These are phyloP conservation scores for Dryadula phaetusa DNA, from an alignment of 2,888 invertebrate genomes.

Conservation along the genomic window DNA sequence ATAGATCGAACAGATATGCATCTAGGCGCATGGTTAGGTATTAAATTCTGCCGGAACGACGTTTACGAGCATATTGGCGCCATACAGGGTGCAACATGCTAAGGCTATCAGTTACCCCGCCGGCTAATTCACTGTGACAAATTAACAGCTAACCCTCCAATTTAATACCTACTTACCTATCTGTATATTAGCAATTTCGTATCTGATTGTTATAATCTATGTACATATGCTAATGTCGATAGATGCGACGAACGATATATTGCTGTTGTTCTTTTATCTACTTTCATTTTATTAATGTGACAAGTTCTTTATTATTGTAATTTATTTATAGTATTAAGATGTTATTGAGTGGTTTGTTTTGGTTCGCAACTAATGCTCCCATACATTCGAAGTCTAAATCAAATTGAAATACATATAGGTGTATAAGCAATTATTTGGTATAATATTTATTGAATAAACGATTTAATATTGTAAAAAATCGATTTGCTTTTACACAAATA, in stretches of 20 bases:
- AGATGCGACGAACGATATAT: conserved; percentile 23
- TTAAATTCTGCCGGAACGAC: conserved; percentile 76
- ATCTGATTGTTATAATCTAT: conserved; percentile 35
- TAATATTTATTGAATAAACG: no score
- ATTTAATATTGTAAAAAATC: conserved; percentile 10
- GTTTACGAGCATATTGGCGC: conserved; percentile 81
- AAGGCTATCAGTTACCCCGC: conserved; percentile 80
- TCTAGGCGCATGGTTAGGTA: conserved; percentile 71
- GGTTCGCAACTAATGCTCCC: neutral
- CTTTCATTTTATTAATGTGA: conserved; percentile 33
- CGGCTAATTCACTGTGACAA: conserved; percentile 84
- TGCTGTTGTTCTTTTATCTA: conserved; percentile 22
- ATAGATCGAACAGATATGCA: conserved; percentile 63
- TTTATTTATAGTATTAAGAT: conserved; percentile 15
- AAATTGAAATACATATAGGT: neutral
- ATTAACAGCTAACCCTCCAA: conserved; percentile 76
- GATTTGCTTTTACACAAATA: neutral
- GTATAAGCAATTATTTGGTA: neutral
- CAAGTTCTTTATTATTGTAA: conserved; percentile 28
- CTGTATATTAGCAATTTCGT: conserved; percentile 36
- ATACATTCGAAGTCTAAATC: neutral
- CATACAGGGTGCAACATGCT: conserved; percentile 80
- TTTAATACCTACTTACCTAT: conserved; percentile 47
- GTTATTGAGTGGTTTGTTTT: conserved; percentile 15
- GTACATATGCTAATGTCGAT: conserved; percentile 29